phyloP scores from a whole-genome alignment of 30 jellyfish, hydroid and myxozoan species.

The Nemopilema nomurai region DNA sequence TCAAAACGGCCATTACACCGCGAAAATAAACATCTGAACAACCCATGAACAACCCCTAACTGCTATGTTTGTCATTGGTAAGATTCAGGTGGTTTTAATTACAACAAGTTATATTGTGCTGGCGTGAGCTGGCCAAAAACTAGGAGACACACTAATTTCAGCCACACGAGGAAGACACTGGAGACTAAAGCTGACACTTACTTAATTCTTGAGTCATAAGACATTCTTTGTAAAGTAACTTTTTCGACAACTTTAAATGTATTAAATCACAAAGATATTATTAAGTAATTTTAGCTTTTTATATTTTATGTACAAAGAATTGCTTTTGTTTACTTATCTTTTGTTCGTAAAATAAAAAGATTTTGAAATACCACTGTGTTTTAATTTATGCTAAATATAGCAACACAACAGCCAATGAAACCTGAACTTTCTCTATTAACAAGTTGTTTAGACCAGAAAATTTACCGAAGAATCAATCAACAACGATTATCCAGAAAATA shows the following conservation, averaged over 20 bases:
- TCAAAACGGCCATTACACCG: not conserved
- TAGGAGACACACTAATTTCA: not conserved
- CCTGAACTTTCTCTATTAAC: too few species aligned
- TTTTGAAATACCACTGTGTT: not conserved
- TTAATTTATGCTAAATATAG: not conserved
- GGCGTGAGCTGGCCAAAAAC: not conserved
- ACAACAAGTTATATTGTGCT: not conserved
- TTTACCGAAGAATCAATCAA: too few species aligned
- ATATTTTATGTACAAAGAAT: constrained; percentile 3
- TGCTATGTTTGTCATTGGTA: not conserved
- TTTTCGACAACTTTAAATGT: constrained; percentile 31
- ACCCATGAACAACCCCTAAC: too few species aligned
- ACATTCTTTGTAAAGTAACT: constrained; percentile 9
- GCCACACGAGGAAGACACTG: too few species aligned
- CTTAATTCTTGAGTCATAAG: not conserved
- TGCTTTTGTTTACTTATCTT: constrained; percentile 18
- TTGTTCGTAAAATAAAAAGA: not conserved
- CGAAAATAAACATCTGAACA: too few species aligned
- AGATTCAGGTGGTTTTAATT: not conserved
- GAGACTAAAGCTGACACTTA: not conserved
- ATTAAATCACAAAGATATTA: not conserved
- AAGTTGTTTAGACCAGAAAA: too few species aligned
- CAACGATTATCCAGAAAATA: too few species aligned
- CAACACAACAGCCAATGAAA: too few species aligned
- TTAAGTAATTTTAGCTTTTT: constrained; percentile 3